Conservation (phyloP, 2,113 vertebrate genomes). For the Lynx canadensis region DNA sequence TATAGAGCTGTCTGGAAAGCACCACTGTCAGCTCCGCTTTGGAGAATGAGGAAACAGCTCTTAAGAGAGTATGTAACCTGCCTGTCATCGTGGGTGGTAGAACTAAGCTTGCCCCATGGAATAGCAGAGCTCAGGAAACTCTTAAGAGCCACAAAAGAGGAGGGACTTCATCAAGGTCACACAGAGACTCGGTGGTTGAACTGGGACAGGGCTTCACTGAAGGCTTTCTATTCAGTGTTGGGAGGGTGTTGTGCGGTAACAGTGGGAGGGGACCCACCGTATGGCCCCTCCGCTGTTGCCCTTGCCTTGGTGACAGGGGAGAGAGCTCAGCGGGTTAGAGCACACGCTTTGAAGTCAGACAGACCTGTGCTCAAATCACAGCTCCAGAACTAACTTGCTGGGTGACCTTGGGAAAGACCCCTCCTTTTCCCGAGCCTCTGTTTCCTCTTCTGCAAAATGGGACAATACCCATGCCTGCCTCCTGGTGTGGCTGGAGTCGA, state of each 20-base stretch:
- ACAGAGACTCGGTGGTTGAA: neutral
- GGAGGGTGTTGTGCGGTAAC: neutral
- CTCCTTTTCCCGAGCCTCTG: neutral
- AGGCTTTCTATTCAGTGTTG: neutral
- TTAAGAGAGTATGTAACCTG: neutral
- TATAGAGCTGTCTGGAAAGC: too few species aligned
- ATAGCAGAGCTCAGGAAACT: neutral
- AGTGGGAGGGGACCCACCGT: neutral
- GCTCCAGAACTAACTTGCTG: neutral
- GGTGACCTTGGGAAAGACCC: neutral
- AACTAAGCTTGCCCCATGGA: neutral
- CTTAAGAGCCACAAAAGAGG: neutral
- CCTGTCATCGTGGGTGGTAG: neutral
- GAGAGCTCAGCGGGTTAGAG: neutral
- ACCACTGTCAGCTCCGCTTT: neutral
- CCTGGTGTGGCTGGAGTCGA: neutral
- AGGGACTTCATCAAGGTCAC: neutral
- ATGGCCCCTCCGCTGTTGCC: fast-evolving
- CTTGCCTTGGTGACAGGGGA: neutral
- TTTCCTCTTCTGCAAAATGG: conserved; percentile 31
- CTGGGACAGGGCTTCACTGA: neutral
- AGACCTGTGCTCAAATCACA: neutral
- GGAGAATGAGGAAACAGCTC: conserved; percentile 33
- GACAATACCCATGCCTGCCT: neutral
- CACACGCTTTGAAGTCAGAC: neutral